Base-by-base conservation (phyloP, 1,140 invertebrate species). In the Drosophila novamexicana region DNA sequence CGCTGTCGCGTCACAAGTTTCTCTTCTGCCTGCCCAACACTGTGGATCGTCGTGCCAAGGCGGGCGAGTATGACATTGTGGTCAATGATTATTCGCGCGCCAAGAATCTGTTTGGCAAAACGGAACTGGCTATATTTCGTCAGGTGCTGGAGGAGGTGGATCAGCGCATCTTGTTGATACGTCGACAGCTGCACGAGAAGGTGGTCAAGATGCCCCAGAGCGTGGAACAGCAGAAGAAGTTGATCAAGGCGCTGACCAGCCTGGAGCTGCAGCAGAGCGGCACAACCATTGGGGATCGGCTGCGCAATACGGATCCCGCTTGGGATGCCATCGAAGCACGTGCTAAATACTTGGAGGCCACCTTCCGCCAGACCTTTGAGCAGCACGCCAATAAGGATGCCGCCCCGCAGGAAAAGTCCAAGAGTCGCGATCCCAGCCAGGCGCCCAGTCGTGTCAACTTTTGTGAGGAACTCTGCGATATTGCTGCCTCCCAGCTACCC, bases 61-160 rank as follows among this genome's bases (percentile, higher is more conserved):
- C 97, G 88, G 98, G 97, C 52, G 98, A 99, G 90, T 99, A 98
- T 92, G 98, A 99, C 93, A 95, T 98, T 22, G 97, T 99, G 18
- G 98, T 99, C 58, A 99, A 99, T 92, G 99, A 99, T 93, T 99
- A 99, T 92, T 96, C 97, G 0, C 94, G 98, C 86, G 98, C 98
- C 5, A 98, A 98, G 90, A 98, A 98, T 91, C 94, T 99, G 9
- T 99, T 99, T 94, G 96, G 97, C 72, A 97, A 98, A 92, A 98
- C 97, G 34, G 97, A 99, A 92, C 95, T 99, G 5, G 95, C 95
- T 93, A 94, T 97, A 9, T 98, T 98, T 79, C 96, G 96, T 86
- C 96, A 95, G 93, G 97, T 99, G 22, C 94, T 98, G 52, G 94
- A 94, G 58, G 98, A 99, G 94, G 97, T 99, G 10, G 98, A 99